Evolutionary conservation across 2,113 vertebrate genomes (phyloP), one percentile per base, ranked within the genome.

Genomic region (Carlito syrichta): DNA sequence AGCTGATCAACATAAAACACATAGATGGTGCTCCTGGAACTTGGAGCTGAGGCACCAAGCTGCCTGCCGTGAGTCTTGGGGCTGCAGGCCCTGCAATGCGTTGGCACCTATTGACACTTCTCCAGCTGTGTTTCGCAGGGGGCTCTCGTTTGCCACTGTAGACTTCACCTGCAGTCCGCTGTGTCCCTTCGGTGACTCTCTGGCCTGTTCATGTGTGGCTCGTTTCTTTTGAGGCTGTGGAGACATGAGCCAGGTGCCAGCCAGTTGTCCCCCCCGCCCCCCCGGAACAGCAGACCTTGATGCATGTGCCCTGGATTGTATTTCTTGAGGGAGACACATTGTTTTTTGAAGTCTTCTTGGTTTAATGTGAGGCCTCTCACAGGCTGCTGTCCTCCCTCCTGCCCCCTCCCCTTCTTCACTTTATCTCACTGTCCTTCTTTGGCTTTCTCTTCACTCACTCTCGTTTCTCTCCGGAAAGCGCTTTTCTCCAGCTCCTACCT

Each of bases 11-110:
- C 20, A 2, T 35, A 32, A 19, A 54, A 20, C 35, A 9, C 25
- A 0, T 3, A 1, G 27, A 56, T 43, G 54, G 11, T 14, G 30
- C 50, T 19, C 0, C 0, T 22, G 84, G 56, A 20, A 14, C 40
- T 12, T 3, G 3, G 32, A 30, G 63, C 69, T 20, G 2, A 19
- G 1, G 3, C 3, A 2, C 4, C 20, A 0, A 22, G 87, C 19
- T 4, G 23, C 12, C 25, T 20, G 38, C 50, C 17, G 2, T 3
- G 62, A 58, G 43, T 25, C 20, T 71, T 4, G 4, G 56, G 40
- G 68, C 45, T 6, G 19, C 66, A 0, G 48, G 40, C 17, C 22
- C 20, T 11, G 1, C 19, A 2, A 68, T 5, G 23, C 16, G 20
- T 7, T 25, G 12, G 74, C 2, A 14, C n/a, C 20, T 0, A 0